Percentiles rank a stretch among this genome's conserved stretches.
Conservation (phyloP, 2,888 invertebrate genomes). For the Xanthorhoe designata region DNA sequence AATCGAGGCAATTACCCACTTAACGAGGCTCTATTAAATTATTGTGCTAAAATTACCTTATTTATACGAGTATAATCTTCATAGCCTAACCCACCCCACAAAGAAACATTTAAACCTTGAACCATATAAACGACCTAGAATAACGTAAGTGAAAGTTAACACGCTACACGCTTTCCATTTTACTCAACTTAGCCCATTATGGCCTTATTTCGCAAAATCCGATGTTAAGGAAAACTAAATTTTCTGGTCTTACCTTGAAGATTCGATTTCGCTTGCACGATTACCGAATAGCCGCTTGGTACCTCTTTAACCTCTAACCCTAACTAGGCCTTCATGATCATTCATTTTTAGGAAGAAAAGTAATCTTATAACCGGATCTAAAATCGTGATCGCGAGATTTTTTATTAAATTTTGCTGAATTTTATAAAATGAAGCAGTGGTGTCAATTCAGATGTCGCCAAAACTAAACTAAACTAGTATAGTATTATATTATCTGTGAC, state of each 20-base stretch:
- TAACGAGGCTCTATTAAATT: no score
- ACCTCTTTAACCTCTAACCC: neutral
- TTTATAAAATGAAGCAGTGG: no score
- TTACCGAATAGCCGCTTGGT: neutral
- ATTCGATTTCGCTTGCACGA: conserved; percentile 1
- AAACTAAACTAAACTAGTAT: no score
- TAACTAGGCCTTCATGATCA: neutral
- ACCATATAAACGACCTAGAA: conserved; percentile 22
- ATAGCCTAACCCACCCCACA: neutral
- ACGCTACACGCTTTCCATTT: conserved; percentile 31
- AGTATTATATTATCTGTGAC: no score
- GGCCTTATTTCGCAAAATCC: conserved; percentile 9
- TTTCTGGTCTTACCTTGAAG: neutral
- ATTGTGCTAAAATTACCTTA: no score
- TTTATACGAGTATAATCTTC: neutral
- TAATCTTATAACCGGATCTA: no score
- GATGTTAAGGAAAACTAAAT: neutral
- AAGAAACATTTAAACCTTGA: conserved; percentile 25
- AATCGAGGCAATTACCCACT: no score
- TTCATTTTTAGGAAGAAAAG: no score
- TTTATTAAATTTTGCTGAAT: no score
- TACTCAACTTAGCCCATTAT: conserved; percentile 16
- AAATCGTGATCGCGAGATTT: no score
- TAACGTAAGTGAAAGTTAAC: conserved; percentile 26
- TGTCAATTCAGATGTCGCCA: no score